Evolutionary conservation across 1,140 invertebrate species (phyloP), one percentile per base, ranked within the genome.

Genomic region (Scylla paramamosain): DNA sequence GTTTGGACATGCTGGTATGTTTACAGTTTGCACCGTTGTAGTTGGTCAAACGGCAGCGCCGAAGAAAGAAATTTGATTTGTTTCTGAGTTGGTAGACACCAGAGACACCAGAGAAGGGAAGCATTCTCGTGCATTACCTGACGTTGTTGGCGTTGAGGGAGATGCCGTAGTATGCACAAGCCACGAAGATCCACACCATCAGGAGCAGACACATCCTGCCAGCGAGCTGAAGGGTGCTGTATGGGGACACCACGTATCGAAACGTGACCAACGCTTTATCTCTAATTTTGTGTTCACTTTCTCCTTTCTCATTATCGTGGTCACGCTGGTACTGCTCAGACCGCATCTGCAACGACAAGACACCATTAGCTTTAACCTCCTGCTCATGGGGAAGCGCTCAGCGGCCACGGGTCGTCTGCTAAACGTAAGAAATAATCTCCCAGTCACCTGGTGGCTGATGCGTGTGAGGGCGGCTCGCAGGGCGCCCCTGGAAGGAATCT

Each of bases 121-220:
- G 39, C 39, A 39, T 39, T 39, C 6, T 39, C 39, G 1, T 39
- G 52, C 10, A 14, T 59, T 59, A 48, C 88, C 88, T 89, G 39
- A 89, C 20, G 45, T 89, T 89, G 25, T 7, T 89, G 10, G 88
- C 88, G 45, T 48, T 46, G 88, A 89, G 88, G 31, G 88, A 39
- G 39, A 89, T 12, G 20, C 88, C 88, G 25, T 89, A 89, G 45
- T 89, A 89, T n/a, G 25, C 8, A 45, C 20, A 45, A 2, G 88
- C 7, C 45, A 28, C 45, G 39, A 28, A 28, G 88, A 89, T 46
- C 88, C 88, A 89, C 39, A 25, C 25, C 39, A 89, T 39, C 45
- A 39, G 10, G 12, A 89, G 31, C 25, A 89, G 4, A 20, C 28
- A 28, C 31, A 48, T 45, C 88, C 88, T 89, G 0, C 45, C 0